phyloP scores from a whole-genome alignment of 23 tunicate species.

The Ciona savignyi region DNA sequence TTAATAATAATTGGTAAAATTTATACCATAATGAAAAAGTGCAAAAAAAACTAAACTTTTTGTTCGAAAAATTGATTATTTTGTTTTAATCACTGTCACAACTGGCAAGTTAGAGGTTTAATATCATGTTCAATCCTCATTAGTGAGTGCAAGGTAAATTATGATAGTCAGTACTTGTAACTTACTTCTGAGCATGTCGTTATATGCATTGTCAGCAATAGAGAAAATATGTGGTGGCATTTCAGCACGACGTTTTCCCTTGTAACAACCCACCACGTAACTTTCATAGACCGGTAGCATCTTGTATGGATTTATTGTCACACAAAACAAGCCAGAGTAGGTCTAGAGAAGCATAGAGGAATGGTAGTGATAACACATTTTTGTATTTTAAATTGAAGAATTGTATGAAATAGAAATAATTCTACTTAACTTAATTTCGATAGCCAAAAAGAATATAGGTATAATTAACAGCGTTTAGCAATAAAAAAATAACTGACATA shows the following conservation, averaged over 20 bases:
- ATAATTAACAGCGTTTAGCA: background rate
- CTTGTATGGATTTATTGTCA: conserved; percentile 95
- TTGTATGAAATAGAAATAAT: too few species aligned
- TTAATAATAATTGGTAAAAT: too few species aligned
- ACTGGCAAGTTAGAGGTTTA: too few species aligned
- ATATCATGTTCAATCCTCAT: too few species aligned
- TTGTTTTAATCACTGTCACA: too few species aligned
- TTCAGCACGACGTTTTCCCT: conserved; percentile 76
- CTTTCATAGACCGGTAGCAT: conserved; percentile 92
- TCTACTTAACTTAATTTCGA: too few species aligned
- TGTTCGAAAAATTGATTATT: too few species aligned
- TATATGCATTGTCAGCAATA: conserved; percentile 96
- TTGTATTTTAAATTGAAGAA: too few species aligned
- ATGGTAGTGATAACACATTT: too few species aligned
- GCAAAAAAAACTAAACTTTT: too few species aligned
- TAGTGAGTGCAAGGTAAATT: too few species aligned
- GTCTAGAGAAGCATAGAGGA: background rate
- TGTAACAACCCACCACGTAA: conserved; percentile 88
- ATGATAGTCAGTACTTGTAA: background rate
- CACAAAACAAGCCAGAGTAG: conserved; percentile 61
- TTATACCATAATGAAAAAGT: too few species aligned
- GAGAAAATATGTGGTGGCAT: conserved; percentile 99
- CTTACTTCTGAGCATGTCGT: conserved; percentile 98
- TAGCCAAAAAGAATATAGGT: background rate
- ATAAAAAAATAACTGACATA: conserved; percentile 10